Base-by-base conservation (phyloP, 37 sponge, comb jelly and placozoan species). In the Theonella swinhoei region DNA sequence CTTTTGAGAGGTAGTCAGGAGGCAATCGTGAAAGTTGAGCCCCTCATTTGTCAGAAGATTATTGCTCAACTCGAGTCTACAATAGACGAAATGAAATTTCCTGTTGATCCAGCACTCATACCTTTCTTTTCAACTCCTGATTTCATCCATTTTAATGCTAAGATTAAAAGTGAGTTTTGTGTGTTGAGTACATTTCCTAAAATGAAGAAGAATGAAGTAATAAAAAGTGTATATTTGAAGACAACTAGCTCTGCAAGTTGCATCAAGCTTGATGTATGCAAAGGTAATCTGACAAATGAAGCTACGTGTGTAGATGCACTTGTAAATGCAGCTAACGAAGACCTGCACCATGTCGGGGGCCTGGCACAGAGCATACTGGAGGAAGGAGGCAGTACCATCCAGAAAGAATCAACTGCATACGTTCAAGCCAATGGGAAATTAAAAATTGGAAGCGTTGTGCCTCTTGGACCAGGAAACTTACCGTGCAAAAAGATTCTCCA, bases 271-370 rank as follows among this genome's bases (percentile, higher is more conserved):
- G 87, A 85, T 17, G 31, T 90, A 11, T 74, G 80, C 40, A 40
- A 60, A 14, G 94, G 94, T 39, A 47, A 83, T 60, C 28, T 94
- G 26, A 39, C 82, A n/a, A 54, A 62, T 71, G 91, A 94, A 64
- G 32, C 38, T 4, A n/a, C n/a, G n/a, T n/a, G n/a, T n/a, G 77
- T 77, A 19, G 91, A 91, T 80, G 91, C 82, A 3, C 80, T 95
- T 47, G 91, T 95, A 3, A 95, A 95, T 80, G 88, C 88, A 58
- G 96, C 93, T 5, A 95, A 95, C 87, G 90, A 87, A 65, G 73
- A 89, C 17, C 47, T 95, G 41, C 64, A 95, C 23, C 91, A 91
- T 41, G 67, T 75, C 20, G 86, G 88, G 60, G 96, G 96, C 11
- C 42, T 95, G 38, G 93, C 96, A 26, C 82, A 85, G 37, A 80